Evolutionary conservation across 2,888 invertebrate genomes (phyloP), one percentile per base, ranked within the genome.

Genomic region (Caenorhabditis zanzibari): DNA sequence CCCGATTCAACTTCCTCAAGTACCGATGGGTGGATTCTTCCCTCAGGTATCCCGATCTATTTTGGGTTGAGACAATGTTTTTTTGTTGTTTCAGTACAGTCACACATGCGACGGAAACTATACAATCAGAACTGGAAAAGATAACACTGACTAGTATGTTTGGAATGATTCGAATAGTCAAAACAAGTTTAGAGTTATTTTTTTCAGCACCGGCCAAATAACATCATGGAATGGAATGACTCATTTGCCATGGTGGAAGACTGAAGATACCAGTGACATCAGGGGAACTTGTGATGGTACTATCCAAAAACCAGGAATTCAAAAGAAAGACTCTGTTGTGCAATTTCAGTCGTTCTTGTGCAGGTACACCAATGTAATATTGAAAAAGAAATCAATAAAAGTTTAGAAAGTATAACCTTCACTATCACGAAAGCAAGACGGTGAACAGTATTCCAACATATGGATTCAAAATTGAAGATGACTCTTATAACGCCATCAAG

Each of bases 291-390:
- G 81, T 87, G 90, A 90, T 81, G 90, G 90, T 19, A 82, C 88
- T 14, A 87, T 89, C 66, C 89, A 88, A 73, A 89, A 89, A 22
- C 86, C 88, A 0, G 85, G 84, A 59, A 69, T 90, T 24, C 81
- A 85, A 68, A 88, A 88, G 63, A 82, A 82, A 1, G 88, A 88
- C 44, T 71, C 44, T 3, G 49, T 90, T 26, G 86, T 84, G 38
- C 86, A 89, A 56, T 90, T 90, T 79, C 90, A 90, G 49, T 89
- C 90, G 9, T 88, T 86, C 47, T 59, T 73, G 28, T 88, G 87
- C 83, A 85, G 84, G 84, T 81, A 54, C 22, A 26, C 41, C 54
- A 4, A n/a, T n/a, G n/a, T n/a, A n/a, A n/a, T n/a, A n/a, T n/a
- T n/a, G n/a, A 28, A 14, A 44, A 14, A 16, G 5, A 28, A 38